Evolutionary conservation across 2,113 vertebrate species (phyloP).

Genomic region (Sterrhoptilus dennistouni): DNA sequence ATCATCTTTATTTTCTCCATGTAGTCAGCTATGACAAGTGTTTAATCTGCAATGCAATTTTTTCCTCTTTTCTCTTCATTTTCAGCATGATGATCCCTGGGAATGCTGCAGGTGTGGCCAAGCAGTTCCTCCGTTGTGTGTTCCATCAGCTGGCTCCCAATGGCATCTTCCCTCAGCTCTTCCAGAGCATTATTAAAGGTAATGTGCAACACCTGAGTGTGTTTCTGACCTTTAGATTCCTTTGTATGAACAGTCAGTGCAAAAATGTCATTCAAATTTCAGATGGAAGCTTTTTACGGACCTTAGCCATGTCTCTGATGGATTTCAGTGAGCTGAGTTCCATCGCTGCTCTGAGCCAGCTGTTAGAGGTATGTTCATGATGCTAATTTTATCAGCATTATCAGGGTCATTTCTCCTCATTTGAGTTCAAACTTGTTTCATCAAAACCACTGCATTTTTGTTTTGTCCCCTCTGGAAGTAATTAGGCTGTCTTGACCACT

Average conservation of each 20-base stretch:
- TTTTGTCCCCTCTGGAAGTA: neutral
- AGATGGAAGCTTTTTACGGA: constrained; percentile 95
- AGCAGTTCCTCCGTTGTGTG: constrained; percentile 96
- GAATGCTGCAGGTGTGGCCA: constrained; percentile 96
- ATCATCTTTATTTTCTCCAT: neutral
- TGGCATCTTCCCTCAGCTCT: constrained; percentile 95
- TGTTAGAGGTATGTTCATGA: constrained; percentile 86
- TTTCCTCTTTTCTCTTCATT: neutral
- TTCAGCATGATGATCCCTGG: constrained; percentile 95
- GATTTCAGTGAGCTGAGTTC: constrained; percentile 98
- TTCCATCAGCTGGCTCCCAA: constrained; percentile 97
- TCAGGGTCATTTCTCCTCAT: neutral
- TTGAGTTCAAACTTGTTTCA: neutral
- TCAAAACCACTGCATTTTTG: neutral
- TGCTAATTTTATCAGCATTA: neutral
- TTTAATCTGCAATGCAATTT: neutral
- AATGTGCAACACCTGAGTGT: neutral
- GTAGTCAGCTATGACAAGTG: neutral
- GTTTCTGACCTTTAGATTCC: neutral
- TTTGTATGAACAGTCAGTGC: neutral
- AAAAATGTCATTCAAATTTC: constrained; percentile 20
- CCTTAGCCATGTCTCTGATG: constrained; percentile 89
- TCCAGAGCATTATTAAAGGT: constrained; percentile 99
- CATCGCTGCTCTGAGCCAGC: constrained; percentile 92
- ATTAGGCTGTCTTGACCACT: neutral